Conservation (phyloP, 2,888 invertebrate genomes). For the Caradrina kadenii region DNA sequence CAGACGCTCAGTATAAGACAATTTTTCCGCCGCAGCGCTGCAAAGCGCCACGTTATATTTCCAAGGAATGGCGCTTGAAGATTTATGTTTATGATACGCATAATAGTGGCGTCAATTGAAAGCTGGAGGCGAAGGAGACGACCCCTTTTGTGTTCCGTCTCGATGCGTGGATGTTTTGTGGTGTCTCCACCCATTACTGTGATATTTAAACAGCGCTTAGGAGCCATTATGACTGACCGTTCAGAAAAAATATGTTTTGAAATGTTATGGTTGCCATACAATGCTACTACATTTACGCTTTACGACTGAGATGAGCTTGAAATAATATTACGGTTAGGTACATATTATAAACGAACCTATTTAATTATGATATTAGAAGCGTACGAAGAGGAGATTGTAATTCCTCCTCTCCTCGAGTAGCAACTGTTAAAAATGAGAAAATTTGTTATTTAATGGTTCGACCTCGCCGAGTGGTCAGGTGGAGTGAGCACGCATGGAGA, state of each 20-base stretch:
- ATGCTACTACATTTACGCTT: slow-evolving; percentile 55
- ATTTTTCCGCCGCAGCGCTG: slow-evolving; percentile 68
- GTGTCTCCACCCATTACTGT: slow-evolving; percentile 66
- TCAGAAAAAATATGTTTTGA: slow-evolving; percentile 53
- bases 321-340: slow-evolving; percentile 23
- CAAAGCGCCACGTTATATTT: slow-evolving; percentile 74
- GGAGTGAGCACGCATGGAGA: slow-evolving; percentile 59
- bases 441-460: slow-evolving; percentile 59
- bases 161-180: slow-evolving; percentile 66
- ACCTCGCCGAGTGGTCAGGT: slow-evolving; percentile 57
- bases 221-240: slow-evolving; percentile 61
- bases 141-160: slow-evolving; percentile 69
- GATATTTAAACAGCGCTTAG: slow-evolving; percentile 76
- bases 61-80: slow-evolving; percentile 71
- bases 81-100: slow-evolving; percentile 79
- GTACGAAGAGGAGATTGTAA: slow-evolving; percentile 51
- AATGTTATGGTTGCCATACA: slow-evolving; percentile 43
- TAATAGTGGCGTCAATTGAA: slow-evolving; percentile 79
- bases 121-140: slow-evolving; percentile 67
- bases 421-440: slow-evolving; percentile 58
- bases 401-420: slow-evolving; percentile 42
- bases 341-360: slow-evolving; percentile 34
- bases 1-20: slow-evolving; percentile 63
- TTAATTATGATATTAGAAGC: slow-evolving; percentile 62
- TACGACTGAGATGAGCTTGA: slow-evolving; percentile 28